Conservation (phyloP, 2,888 invertebrate species). For the Microctonus brassicae region DNA sequence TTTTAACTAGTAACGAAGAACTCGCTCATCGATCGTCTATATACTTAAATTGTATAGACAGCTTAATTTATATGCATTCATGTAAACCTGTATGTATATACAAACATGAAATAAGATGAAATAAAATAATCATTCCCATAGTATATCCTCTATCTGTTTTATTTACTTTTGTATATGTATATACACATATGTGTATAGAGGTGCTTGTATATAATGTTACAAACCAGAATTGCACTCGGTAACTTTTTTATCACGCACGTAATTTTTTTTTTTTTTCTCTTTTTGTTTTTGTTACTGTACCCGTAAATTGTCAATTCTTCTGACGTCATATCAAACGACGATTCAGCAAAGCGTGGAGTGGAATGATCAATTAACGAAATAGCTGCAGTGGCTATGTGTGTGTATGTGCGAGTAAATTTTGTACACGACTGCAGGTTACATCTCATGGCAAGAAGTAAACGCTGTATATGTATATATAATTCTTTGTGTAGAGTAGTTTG, state of each 20-base stretch:
- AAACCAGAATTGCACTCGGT: neutral
- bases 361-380: slow-evolving; percentile 10
- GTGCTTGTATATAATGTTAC: too few relatives aligned
- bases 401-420: neutral
- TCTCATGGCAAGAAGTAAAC: too few relatives aligned
- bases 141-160: neutral
- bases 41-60: too few relatives aligned
- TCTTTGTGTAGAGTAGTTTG: neutral
- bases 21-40: neutral
- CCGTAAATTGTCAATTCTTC: neutral
- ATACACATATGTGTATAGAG: neutral
- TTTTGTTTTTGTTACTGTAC: neutral
- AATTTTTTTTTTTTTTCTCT: neutral
- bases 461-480: too few relatives aligned
- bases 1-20: slow-evolving; percentile 1
- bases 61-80: too few relatives aligned
- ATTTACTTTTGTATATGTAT: neutral
- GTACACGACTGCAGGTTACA: too few relatives aligned
- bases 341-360: slow-evolving; percentile 5
- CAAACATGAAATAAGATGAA: neutral
- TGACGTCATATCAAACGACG: neutral
- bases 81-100: too few relatives aligned
- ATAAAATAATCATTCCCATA: neutral
- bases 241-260: neutral
- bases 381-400: neutral